phyloP scores from a whole-genome alignment of 2,888 invertebrate genomes.

The Lamellibrachia satsuma region DNA sequence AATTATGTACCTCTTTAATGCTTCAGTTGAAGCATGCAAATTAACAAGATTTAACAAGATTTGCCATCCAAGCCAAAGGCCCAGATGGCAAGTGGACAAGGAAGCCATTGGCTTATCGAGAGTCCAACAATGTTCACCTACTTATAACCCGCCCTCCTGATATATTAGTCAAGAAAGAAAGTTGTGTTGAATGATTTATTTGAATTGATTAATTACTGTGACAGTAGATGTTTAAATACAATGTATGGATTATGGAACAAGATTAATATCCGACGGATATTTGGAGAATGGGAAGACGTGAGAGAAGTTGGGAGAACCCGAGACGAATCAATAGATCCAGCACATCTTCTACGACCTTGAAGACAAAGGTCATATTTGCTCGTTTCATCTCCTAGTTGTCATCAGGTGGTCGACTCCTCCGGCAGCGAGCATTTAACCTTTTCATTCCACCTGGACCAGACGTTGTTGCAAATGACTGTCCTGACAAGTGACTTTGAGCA shows the following conservation, averaged over 20 bases:
- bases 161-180: not conserved
- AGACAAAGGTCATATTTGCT: not conserved
- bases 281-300: not conserved
- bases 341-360: not conserved
- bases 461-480: not conserved
- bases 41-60: too few species aligned
- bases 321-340: not conserved
- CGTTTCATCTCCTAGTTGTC: not conserved
- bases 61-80: too few species aligned
- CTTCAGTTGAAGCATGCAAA: not conserved
- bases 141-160: too few species aligned
- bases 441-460: not conserved
- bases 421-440: not conserved
- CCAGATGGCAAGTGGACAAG: too few species aligned
- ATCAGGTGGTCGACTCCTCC: not conserved
- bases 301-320: not conserved
- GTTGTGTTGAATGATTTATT: not conserved
- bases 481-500: not conserved
- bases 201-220: not conserved
- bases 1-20: not conserved
- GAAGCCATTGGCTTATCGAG: too few species aligned
- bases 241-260: constrained; percentile 10
- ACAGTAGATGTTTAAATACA: not conserved
- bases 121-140: too few species aligned
- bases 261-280: not conserved